phyloP scores from a whole-genome alignment of 2,113 vertebrate species.

The Cololabis saira region DNA sequence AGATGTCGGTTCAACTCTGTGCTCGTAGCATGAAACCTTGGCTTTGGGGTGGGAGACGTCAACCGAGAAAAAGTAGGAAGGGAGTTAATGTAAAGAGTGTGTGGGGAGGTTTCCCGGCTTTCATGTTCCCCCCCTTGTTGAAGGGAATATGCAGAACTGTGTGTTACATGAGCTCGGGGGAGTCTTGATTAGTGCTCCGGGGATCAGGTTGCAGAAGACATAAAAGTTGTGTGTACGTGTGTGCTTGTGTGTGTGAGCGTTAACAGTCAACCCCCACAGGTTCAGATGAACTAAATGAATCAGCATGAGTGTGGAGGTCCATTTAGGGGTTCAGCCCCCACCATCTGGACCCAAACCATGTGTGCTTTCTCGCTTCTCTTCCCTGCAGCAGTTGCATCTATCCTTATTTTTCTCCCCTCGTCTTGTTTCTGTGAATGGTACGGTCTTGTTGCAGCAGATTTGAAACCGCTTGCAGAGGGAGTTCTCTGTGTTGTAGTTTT shows the following conservation, averaged over 20 bases:
- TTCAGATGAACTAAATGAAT: constrained; percentile 45
- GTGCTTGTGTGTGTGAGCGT: constrained; percentile 21
- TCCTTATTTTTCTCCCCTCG: constrained; percentile 15
- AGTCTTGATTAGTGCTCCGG: constrained; percentile 61
- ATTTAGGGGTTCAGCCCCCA: constrained; percentile 40
- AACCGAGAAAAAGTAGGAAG: constrained; percentile 11
- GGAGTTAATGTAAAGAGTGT: constrained; percentile 58
- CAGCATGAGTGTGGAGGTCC: constrained; percentile 48
- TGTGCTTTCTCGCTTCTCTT: constrained; percentile 50
- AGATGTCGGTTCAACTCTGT: constrained; percentile 10
- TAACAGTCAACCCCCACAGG: constrained; percentile 43
- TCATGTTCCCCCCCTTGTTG: constrained; percentile 27
- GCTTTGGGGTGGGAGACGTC: neutral
- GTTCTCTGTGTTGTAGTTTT: constrained; percentile 29
- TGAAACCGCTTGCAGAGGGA: constrained; percentile 58
- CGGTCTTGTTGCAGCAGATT: constrained; percentile 41
- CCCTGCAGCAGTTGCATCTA: constrained; percentile 44
- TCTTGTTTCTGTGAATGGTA: constrained; percentile 55
- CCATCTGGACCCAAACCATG: constrained; percentile 67
- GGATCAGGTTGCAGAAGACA: constrained; percentile 68
- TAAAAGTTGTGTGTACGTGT: constrained; percentile 11
- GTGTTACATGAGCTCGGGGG: constrained; percentile 27
- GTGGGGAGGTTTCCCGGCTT: constrained; percentile 58
- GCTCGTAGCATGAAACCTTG: constrained; percentile 26
- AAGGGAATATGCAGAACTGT: constrained; percentile 29